A percentile compares a stretch with the other conserved stretches of the same genome.
These are phyloP conservation scores for Andrena dorsata DNA, from an alignment of 2,888 invertebrate species.

Conservation along the genomic window DNA sequence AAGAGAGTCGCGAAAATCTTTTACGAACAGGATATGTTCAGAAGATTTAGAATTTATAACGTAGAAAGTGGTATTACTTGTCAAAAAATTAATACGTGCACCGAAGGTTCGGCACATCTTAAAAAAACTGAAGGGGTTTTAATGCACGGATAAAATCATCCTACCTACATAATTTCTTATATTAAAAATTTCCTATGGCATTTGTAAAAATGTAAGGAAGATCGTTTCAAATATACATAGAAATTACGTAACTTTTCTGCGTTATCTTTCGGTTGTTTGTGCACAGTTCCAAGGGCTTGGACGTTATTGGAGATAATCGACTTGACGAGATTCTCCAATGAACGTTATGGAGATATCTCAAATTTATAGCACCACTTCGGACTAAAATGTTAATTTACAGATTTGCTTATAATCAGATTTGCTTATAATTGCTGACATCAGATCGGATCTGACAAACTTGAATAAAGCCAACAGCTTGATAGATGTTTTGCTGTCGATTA, in stretches of 20 bases:
- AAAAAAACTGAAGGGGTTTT: neutral
- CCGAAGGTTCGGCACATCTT: neutral
- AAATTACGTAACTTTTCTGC: constrained; percentile 3
- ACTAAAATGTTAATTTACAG: neutral
- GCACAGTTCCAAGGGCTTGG: neutral
- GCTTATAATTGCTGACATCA: neutral
- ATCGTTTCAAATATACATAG: neutral
- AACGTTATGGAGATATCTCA: neutral
- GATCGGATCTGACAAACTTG: neutral
- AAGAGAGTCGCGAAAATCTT: neutral
- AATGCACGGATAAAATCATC: constrained; percentile 11
- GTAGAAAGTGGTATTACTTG: neutral
- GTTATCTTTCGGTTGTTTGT: neutral
- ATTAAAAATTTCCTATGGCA: neutral
- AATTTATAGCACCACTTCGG: neutral
- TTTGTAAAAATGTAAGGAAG: neutral
- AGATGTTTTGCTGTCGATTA: neutral
- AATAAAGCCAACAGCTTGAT: neutral
- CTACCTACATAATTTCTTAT: constrained; percentile 17
- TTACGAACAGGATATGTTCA: neutral
- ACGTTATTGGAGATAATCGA: neutral
- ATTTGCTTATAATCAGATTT: neutral
- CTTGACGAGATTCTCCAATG: neutral
- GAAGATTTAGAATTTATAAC: neutral
- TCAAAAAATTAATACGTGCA: neutral